Evolutionary conservation across 2,797 vertebrate genomes (phyloP).

Genomic region (Hoplostethus atlanticus): DNA sequence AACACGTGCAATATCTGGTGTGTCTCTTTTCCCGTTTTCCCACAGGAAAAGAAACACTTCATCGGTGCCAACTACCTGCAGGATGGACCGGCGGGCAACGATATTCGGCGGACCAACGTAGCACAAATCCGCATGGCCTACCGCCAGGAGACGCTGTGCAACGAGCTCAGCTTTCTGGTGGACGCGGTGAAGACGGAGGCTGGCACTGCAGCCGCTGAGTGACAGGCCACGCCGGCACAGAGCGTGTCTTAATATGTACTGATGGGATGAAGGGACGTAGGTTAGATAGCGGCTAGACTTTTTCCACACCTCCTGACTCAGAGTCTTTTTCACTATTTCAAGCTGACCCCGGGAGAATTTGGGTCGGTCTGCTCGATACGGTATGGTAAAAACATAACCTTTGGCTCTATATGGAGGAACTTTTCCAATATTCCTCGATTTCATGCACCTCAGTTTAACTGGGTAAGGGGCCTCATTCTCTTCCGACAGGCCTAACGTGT

Average conservation of each 20-base stretch:
- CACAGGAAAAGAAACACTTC: constrained; percentile 95
- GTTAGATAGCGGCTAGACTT: neutral
- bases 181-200: constrained; percentile 90
- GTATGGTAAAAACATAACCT: constrained; percentile 1
- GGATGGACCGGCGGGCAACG: constrained; percentile 94
- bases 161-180: constrained; percentile 95
- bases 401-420: neutral
- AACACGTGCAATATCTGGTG: neutral
- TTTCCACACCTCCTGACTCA: neutral
- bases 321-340: too few species aligned
- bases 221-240: neutral
- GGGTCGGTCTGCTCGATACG: neutral
- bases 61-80: constrained; percentile 91
- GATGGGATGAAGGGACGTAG: neutral
- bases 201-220: constrained; percentile 62
- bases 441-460: neutral
- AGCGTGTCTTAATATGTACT: neutral
- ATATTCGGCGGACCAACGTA: constrained; percentile 95
- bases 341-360: neutral
- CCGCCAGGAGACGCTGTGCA: constrained; percentile 93
- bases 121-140: constrained; percentile 97
- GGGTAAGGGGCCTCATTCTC: neutral
- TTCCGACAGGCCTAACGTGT: neutral
- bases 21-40: neutral
- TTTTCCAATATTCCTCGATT: neutral